Evolutionary conservation across 2,888 invertebrate species (phyloP), one percentile per base, ranked within the genome.

Genomic region (Zhuqinia jingwanae): DNA sequence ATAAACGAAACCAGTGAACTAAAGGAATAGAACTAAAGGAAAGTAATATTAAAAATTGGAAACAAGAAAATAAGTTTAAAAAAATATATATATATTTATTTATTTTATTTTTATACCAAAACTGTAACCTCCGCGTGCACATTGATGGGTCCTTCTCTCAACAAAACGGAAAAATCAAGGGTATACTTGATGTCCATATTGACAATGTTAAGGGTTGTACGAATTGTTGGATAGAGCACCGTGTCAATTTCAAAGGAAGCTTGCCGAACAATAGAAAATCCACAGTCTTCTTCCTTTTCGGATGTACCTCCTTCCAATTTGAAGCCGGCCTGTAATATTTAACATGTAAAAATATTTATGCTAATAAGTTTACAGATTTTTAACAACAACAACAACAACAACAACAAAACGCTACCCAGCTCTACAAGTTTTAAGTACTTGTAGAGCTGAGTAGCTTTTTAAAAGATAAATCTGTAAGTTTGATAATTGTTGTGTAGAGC

Each of bases 211-310:
- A 94, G 91, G 47, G 93, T 93, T 42, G 94, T 94, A 77, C 93
- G 93, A 78, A 95, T 93, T 8, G 94, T 94, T 0, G 94, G 94
- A 92, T 94, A 95, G 47, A 93, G 92, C 5, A 94, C 91, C 2
- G 94, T 92, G 91, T 95, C 94, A 80, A 95, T 87, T 92, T 94
- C 93, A 77, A 94, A 92, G 60, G 93, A 92, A 50, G 88, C 88
- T 47, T 89, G 86, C 53, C 73, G 73, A 45, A 90, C 81, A 11
- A 27, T 84, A 0, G 88, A 85, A 53, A 89, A 77, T 2, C 82
- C 85, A 1, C 86, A 90, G 25, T 86, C 89, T 75, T 90, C 90
- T 20, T 90, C 91, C 65, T 87, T 89, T n/a, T 89, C 89, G 0
- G 89, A 89, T 22, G 53, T 79, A 20, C 88, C 90, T 5, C 90